phyloP scores from a whole-genome alignment of 2,888 invertebrate genomes.

The Calameuta filiformis region DNA sequence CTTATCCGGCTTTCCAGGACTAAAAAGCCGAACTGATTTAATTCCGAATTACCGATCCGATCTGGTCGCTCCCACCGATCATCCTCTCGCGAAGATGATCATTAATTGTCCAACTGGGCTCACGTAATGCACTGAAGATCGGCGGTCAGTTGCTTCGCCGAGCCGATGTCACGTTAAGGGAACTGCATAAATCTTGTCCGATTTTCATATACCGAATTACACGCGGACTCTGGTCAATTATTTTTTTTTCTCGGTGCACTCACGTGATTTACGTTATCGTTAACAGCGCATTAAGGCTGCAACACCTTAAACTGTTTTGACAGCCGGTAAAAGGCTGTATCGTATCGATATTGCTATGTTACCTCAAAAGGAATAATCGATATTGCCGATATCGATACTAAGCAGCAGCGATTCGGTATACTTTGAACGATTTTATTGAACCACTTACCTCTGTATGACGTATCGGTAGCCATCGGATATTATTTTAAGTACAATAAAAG shows the following conservation, averaged over 20 bases:
- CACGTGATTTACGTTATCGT: conserved; percentile 38
- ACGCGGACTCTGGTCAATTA: conserved; percentile 15
- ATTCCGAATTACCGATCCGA: not conserved
- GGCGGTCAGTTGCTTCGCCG: not conserved
- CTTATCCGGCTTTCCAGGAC: not conserved
- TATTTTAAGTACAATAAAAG: no score
- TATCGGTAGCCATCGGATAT: not conserved
- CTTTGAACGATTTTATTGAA: no score
- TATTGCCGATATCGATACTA: no score
- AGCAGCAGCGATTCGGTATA: no score
- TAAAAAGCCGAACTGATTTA: conserved; percentile 16
- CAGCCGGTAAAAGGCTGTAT: conserved; percentile 18
- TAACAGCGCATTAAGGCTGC: conserved; percentile 35
- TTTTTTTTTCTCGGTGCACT: conserved; percentile 10
- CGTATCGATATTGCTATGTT: conserved; percentile 6
- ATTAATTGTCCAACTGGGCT: not conserved
- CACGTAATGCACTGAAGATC: not conserved
- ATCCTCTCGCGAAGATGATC: not conserved
- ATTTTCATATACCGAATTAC: not conserved
- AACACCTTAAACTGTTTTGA: conserved; percentile 32
- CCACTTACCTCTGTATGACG: conserved; percentile 29
- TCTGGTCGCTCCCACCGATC: no score
- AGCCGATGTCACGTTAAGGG: not conserved
- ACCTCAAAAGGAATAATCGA: conserved; percentile 10
- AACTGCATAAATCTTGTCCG: not conserved